phyloP scores from a whole-genome alignment of 2,113 vertebrate species.

The Bettongia penicillata region DNA sequence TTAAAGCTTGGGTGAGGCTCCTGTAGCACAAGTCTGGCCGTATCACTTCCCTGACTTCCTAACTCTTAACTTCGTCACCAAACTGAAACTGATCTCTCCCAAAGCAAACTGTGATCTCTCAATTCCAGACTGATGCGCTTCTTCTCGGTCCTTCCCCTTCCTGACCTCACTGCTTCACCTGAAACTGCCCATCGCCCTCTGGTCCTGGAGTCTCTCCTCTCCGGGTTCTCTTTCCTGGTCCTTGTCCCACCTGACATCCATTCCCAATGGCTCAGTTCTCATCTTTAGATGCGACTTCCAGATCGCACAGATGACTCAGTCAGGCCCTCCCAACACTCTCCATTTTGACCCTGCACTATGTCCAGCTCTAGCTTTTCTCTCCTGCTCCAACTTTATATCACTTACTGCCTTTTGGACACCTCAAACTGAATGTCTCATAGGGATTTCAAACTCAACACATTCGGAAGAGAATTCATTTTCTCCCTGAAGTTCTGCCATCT shows the following conservation, averaged over 20 bases:
- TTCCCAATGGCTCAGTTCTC: background rate
- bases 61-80: background rate
- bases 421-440: background rate
- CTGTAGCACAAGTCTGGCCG: background rate
- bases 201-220: background rate
- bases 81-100: background rate
- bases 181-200: background rate
- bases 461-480: too few species aligned
- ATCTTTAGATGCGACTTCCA: background rate
- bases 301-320: background rate
- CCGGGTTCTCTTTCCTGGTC: background rate
- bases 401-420: too few species aligned
- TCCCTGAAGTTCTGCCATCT: background rate
- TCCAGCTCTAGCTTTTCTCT: background rate
- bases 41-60: background rate
- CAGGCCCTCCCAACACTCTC: background rate
- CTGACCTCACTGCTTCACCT: background rate
- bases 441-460: background rate
- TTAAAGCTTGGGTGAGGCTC: background rate
- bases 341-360: too few species aligned
- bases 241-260: background rate
- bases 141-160: background rate
- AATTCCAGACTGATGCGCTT: background rate
- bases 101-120: background rate
- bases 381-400: background rate